Evolutionary conservation across 2,888 invertebrate species (phyloP), one percentile per base, ranked within the genome.

Genomic region (Halocaridina rubra): DNA sequence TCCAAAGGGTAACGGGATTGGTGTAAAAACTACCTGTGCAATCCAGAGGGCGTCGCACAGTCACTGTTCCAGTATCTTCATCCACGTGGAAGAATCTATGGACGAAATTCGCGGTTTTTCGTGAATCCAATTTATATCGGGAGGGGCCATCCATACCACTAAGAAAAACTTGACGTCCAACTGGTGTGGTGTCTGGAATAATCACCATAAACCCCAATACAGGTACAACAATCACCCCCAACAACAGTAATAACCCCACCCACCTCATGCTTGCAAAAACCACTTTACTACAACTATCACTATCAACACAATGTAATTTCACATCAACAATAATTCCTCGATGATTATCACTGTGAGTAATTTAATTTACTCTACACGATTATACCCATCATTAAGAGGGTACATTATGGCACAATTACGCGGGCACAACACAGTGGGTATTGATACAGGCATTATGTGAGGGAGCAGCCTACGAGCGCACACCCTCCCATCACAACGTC

Each of bases 1-100:
- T 94, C 91, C 96, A 95, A 90, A 96, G 93, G 3, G 96, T 96
- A 91, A 97, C 96, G 81, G 96, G 93, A 89, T 95, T 95, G 0
- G 96, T 96, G 90, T 96, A 96, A 89, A 94, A 94, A 39, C 95
- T 92, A 87, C 96, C 96, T 89, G 96, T 94, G 91, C 96, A 96
- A 90, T 94, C 93, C 16, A 96, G 92, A 80, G 93, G 93, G 89
- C 94, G 94, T 88, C 94, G 93, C 53, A 96, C 92, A n/a, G 93
- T 93, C 81, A 96, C 94, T 88, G 94, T 93, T 19, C 96, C 96
- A 88, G 93, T 94, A 89, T 94, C 94, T 81, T 93, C 93, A 91
- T 95, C 94, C 84, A 97, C 95, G 89, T 93, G 92, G 81, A 96
- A 93, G 89, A 96, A 92, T 90, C 94, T 94, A 89, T 94, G 94